Base-by-base conservation (phyloP, 1,140 invertebrate species). In the Pseudomyrmex gracilis region DNA sequence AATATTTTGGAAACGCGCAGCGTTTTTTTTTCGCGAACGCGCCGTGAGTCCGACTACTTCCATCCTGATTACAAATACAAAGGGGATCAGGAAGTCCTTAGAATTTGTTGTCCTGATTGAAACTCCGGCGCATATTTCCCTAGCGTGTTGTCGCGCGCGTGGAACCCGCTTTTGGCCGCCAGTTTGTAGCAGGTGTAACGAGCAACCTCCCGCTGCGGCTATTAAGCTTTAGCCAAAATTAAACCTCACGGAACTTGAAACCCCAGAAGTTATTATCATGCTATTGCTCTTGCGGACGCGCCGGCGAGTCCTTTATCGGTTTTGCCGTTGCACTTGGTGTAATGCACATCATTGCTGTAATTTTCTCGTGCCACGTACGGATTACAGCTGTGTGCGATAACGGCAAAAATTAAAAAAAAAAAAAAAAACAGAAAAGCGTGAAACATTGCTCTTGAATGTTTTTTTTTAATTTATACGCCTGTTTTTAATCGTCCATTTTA, bases 211-310 rank as follows among this genome's bases (percentile, higher is more conserved):
- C 90, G 71, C 20, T 60, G 90, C 88, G 87, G 64, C 89, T 88
- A 88, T 91, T 87, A 87, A 84, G 85, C 83, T 85, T 90, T 90
- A 87, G 84, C 88, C 78, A 70, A 89, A 91, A 89, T 90, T 91
- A 90, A 91, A 85, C 89, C 86, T 77, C 70, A 34, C 80, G 80
- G 80, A 89, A 90, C 85, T 83, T 78, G 84, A 87, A 85, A 89
- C 67, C 84, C 85, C 85, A 82, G 57, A 88, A 84, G 89, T 90
- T 90, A 90, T 88, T 82, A 87, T 73, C 84, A 43, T 83, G n/a
- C 67, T 68, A 74, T 88, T 78, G 83, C 71, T 77, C 83, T 49
- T 58, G 24, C 64, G 58, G 24, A 49, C 68, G 61, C 20, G 61
- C n/a, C 10, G 13, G 24, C 66, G 47, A 67, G 55, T 58, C 51